Base-by-base conservation (phyloP, 2,113 vertebrate species). In the Leptocoma aspasia region DNA sequence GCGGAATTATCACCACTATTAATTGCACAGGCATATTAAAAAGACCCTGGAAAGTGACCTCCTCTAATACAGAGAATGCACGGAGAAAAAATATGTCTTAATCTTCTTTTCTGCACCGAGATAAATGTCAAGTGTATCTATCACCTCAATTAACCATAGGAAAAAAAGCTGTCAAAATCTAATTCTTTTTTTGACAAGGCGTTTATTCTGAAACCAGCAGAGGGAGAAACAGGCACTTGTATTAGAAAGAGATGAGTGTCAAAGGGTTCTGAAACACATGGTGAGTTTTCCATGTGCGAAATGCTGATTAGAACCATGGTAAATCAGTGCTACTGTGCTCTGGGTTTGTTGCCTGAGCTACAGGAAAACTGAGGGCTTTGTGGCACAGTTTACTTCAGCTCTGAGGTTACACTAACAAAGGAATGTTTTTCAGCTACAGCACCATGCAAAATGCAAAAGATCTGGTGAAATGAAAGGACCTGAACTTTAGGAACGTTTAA, bases 61-160 rank as follows among this genome's bases (percentile, higher is more conserved):
- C 95, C 96, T 97, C 96, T 98, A 98, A 98, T 98, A 97, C 92
- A 96, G 95, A 97, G 95, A 98, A 98, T 96, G 93, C 95, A 97
- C 66, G 72, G 80, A 93, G 94, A 98, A 98, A 98, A 98, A 98
- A 97, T 96, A 97, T 96, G 96, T 98, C 97, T 98, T 98, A 97
- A 98, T 98, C 97, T 98, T 97, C 96, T 96, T 97, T 97, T 98
- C 94, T 97, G 92, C 45, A 1, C 97, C 91, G 97, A 98, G 97
- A 98, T 97, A 98, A 98, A 98, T 98, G 98, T 98, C 98, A 98
- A 98, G 98, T 97, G 90, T 98, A 98, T 98, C 98, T 98, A 98
- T 98, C 98, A 98, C 98, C 98, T 98, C 98, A 98, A 98, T 99
- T 98, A 98, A 98, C 98, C 97, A 97, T 91, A 95, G 91, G 95